phyloP scores from a whole-genome alignment of 2,113 vertebrate species.

The Oreotrochilus melanogaster region DNA sequence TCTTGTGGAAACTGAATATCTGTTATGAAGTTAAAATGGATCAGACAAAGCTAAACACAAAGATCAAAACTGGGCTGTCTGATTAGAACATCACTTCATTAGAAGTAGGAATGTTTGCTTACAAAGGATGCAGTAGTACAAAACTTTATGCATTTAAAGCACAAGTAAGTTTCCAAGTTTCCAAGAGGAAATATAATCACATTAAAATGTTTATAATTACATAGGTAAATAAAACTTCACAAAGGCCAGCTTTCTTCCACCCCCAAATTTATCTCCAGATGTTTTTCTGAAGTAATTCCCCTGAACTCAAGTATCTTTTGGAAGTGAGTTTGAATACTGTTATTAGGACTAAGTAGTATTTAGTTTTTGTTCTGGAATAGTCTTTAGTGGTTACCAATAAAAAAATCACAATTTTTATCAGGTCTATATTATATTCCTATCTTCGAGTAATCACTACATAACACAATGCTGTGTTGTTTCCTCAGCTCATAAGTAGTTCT shows the following conservation, averaged over 20 bases:
- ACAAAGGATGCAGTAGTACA: neutral
- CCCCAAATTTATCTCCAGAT: neutral
- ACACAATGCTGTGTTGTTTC: neutral
- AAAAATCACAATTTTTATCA: neutral
- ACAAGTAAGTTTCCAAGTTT: neutral
- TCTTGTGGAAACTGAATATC: neutral
- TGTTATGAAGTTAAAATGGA: neutral
- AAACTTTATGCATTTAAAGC: neutral
- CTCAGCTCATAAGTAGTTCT: neutral
- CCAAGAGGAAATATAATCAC: neutral
- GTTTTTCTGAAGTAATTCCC: neutral
- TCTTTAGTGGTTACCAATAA: neutral
- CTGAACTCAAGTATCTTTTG: slow-evolving; percentile 20
- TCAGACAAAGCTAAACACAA: neutral
- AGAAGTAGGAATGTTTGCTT: neutral
- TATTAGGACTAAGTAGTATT: neutral
- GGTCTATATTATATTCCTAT: neutral
- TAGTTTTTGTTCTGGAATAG: neutral
- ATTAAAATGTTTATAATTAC: slow-evolving; percentile 1
- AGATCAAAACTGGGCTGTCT: neutral
- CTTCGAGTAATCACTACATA: neutral
- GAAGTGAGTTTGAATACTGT: neutral
- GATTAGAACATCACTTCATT: neutral
- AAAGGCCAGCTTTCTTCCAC: neutral
- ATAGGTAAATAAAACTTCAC: neutral